A percentile compares a stretch with the other conserved stretches of the same genome.
Evolutionary conservation across 2,113 vertebrate genomes (phyloP).

Genomic region (Ochotona princeps): DNA sequence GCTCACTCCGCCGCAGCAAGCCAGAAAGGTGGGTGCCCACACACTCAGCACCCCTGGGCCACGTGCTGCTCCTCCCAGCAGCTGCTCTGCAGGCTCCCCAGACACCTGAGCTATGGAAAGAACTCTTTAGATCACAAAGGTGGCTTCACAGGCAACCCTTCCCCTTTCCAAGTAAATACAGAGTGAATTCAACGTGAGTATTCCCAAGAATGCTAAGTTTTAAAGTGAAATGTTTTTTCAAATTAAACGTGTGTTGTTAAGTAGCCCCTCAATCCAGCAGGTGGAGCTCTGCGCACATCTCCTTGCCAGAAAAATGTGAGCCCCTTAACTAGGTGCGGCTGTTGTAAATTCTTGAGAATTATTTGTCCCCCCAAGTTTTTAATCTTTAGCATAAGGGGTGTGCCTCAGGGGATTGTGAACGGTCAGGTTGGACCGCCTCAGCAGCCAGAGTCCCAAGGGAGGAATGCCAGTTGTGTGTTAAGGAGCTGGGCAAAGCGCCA

Average conservation of each 20-base stretch:
- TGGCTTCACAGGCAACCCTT: neutral
- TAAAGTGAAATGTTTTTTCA: constrained; percentile 16
- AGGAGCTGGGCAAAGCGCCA: too few relatives aligned
- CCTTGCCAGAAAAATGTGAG: neutral
- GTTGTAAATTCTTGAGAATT: neutral
- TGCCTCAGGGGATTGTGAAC: neutral
- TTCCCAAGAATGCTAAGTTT: neutral
- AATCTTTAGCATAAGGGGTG: neutral
- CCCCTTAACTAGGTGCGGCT: neutral
- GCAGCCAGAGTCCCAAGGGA: neutral
- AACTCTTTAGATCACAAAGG: neutral
- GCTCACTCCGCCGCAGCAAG: constrained; percentile 85
- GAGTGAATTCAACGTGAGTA: neutral
- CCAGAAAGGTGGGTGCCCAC: constrained; percentile 88
- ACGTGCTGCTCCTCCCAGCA: too few relatives aligned
- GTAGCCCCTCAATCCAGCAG: constrained; percentile 61
- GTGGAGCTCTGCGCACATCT: constrained; percentile 48
- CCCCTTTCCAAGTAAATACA: neutral
- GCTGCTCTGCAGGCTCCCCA: neutral
- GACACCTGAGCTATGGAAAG: neutral
- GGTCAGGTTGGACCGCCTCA: neutral
- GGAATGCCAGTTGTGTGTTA: too few relatives aligned
- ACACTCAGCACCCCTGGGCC: neutral
- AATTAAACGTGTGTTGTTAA: neutral
- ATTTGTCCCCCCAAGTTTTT: neutral